A percentile compares a stretch with the other conserved stretches of the same genome.
These are phyloP conservation scores for Rhinatrema bivittatum DNA, from an alignment of 2,797 vertebrate genomes.

Conservation along the genomic window DNA sequence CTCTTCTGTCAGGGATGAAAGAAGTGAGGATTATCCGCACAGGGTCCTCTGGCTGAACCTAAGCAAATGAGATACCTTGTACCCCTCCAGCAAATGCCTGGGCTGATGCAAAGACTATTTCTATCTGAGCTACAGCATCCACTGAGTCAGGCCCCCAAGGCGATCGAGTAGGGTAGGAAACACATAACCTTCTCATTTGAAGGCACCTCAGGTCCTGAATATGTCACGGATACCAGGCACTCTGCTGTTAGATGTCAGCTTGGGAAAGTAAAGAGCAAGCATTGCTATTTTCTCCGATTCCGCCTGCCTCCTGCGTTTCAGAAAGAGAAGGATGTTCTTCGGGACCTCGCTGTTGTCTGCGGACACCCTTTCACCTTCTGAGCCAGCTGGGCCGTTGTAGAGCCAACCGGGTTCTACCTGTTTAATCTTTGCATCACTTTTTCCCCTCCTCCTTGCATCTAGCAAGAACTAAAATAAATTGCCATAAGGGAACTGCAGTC, in stretches of 20 bases:
- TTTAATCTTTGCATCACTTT: too few relatives aligned
- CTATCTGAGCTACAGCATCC: conserved; percentile 14
- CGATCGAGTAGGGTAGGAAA: conserved; percentile 16
- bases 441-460: too few relatives aligned
- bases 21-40: neutral
- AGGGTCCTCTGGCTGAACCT: conserved; percentile 23
- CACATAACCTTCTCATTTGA: conserved; percentile 10
- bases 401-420: too few relatives aligned
- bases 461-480: too few relatives aligned
- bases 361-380: conserved; percentile 1
- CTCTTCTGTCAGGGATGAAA: neutral
- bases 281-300: neutral
- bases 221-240: conserved; percentile 26
- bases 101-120: conserved; percentile 11
- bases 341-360: neutral
- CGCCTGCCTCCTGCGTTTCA: neutral
- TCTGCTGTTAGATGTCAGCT: conserved; percentile 26
- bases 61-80: conserved; percentile 31
- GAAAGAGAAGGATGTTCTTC: neutral
- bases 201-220: conserved; percentile 7
- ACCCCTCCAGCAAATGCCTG: conserved; percentile 19
- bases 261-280: neutral
- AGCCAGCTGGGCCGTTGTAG: too few relatives aligned
- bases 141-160: conserved; percentile 18
- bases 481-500: too few relatives aligned